Evolutionary conservation across 2,797 vertebrate genomes (phyloP), one percentile per base, ranked within the genome.

Genomic region (Phaenicophaeus curvirostris): DNA sequence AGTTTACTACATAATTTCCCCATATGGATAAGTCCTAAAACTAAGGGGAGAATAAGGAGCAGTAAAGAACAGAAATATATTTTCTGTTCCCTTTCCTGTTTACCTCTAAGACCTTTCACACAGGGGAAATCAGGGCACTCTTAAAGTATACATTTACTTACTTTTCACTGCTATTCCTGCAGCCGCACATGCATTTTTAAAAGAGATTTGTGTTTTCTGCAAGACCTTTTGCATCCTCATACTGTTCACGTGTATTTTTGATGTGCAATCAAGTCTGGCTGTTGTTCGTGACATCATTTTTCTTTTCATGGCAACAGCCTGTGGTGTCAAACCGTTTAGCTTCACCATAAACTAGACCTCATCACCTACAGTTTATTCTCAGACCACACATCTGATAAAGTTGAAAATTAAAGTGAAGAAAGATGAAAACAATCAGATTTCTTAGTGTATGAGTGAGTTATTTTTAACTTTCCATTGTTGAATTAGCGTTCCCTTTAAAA

Each of bases 51-150:
- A 91, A 67, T 67, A 93, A 95, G 44, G 62, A 89, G 66, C 85
- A 79, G 55, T 94, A 88, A 91, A 90, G 48, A 86, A 88, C 55
- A 86, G 66, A 85, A 92, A 86, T 76, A 13, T 30, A 42, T 91
- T 94, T 94, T 65, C 72, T 84, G 44, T 69, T 89, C 50, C 31
- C 81, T 95, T 91, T 79, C 68, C 57, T 53, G 74, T 82, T 94
- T 96, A 76, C 71, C 80, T 93, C 69, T 44, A 90, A 94, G 94
- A 94, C 71, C 48, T 82, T 91, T 84, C 85, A 93, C 87, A 84
- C 76, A 69, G 58, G 85, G 94, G 91, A 95, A 96, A 95, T 92
- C 89, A 79, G 2, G 9, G 67, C 8, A 7, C 48, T 93, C 83
- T 69, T 86, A 54, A 82, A 79, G 77, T 41, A 46, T 46, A 85